Evolutionary conservation across 2,113 vertebrate genomes (phyloP), one percentile per base, ranked within the genome.

Genomic region (Pelodiscus sinensis): DNA sequence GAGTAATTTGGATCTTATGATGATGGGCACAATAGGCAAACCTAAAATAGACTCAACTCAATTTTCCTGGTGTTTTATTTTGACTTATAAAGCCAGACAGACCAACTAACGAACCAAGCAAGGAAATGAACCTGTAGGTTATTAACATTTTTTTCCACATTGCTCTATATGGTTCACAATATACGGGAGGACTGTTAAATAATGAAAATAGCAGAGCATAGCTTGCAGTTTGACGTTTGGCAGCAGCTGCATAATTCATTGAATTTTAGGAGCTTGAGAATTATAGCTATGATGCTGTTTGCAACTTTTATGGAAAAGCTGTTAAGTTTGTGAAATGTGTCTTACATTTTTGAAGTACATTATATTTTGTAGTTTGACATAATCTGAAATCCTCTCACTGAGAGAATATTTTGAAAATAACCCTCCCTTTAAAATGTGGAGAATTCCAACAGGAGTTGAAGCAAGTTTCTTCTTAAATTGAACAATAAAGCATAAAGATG

Each of bases 201-300:
- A 94, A 90, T 95, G 95, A 96, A 96, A 95, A 95, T 96, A 97
- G 95, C 95, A 96, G 96, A 95, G 96, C 95, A 96, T 96, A 96
- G 93, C 93, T 92, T 95, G 71, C 21, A 77, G 18, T 9, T 87
- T 56, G 13, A 38, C 0, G 60, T 87, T 56, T 92, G 60, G 9
- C 68, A 86, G 31, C 89, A 96, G 95, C 81, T 89, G 90, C 85
- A 75, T 91, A 84, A 92, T 85, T 96, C 96, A 92, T 87, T 95
- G 84, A 90, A 96, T 88, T 80, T 88, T 84, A 84, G 65, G 93
- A 93, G 88, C 71, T 79, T 95, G 89, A 80, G 89, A 96, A 87
- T 85, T 93, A 71, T 94, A 90, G 86, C 78, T 96, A 81, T 85
- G 81, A 89, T 94, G 60, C 93, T 85, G 93, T 85, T 89, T 95